Conservation (phyloP, 2,888 invertebrate genomes). For the Papilio gigon region DNA sequence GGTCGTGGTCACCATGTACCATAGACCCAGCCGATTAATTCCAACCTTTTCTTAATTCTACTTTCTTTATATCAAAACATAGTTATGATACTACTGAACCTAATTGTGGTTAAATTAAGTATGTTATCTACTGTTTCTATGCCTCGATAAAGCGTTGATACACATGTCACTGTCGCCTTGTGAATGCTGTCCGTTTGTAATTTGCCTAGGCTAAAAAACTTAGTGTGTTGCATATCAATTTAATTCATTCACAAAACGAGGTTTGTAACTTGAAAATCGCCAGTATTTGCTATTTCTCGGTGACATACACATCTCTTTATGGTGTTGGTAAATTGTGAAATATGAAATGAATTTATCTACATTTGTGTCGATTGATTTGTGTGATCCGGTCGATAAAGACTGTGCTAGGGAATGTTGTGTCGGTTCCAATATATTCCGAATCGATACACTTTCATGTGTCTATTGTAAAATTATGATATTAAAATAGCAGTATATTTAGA, state of each 20-base stretch:
- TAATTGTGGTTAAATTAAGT: conserved; percentile 23
- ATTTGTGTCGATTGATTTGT: conserved; percentile 14
- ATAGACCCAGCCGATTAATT: no score
- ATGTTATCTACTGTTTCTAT: conserved; percentile 29
- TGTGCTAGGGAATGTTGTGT: not conserved
- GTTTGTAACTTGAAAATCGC: not conserved
- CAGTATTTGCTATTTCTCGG: not conserved
- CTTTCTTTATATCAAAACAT: not conserved
- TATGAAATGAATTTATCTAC: conserved; percentile 11
- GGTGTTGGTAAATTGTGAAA: conserved; percentile 31
- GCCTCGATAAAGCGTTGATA: conserved; percentile 24
- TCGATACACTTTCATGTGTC: no score
- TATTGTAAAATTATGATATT: no score
- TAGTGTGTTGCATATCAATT: not conserved
- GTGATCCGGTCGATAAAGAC: conserved; percentile 22
- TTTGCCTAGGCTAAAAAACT: not conserved
- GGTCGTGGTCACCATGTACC: no score
- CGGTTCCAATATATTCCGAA: no score
- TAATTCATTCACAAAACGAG: not conserved
- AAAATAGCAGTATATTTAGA: no score
- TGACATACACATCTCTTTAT: conserved; percentile 23
- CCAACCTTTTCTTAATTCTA: not conserved
- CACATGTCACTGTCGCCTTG: not conserved
- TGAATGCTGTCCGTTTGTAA: not conserved
- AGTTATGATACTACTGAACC: not conserved